These are phyloP conservation scores for Cotesia glomerata DNA, from an alignment of 1,140 invertebrate genomes.

Conservation along the genomic window DNA sequence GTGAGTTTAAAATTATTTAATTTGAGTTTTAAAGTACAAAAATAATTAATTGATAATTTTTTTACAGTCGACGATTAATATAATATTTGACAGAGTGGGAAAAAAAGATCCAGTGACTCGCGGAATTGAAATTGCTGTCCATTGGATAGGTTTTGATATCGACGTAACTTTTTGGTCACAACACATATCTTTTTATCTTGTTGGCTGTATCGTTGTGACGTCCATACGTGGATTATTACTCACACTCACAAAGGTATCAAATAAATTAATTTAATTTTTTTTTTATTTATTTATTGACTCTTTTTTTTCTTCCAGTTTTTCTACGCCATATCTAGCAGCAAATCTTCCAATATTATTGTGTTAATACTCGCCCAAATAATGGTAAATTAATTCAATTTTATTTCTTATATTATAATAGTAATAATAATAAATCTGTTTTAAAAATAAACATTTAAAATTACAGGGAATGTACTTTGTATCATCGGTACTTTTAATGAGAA, in stretches of 20 bases:
- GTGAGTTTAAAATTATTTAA: conserved; percentile 67
- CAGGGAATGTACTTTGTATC: conserved; percentile 99
- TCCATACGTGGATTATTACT: conserved; percentile 95
- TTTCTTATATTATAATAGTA: too few species aligned
- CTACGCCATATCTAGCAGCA: conserved; percentile 99
- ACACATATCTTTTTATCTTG: conserved; percentile 95
- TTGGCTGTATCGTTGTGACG: conserved; percentile 98
- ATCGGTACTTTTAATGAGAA: conserved; percentile 95
- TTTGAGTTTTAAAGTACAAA: conserved; percentile 5
- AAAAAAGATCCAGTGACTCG: conserved; percentile 98
- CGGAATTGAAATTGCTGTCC: conserved; percentile 95
- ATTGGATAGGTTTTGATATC: conserved; percentile 96
- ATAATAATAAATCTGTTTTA: too few species aligned
- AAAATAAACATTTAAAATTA: conserved; percentile 36
- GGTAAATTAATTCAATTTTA: conserved; percentile 66
- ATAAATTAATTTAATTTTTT: conserved; percentile 11
- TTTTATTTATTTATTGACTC: neutral
- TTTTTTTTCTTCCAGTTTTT: conserved; percentile 83
- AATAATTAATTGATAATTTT: conserved; percentile 30
- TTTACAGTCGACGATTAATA: conserved; percentile 93
- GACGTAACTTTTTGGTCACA: conserved; percentile 99
- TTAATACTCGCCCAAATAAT: conserved; percentile 97
- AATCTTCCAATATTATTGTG: conserved; percentile 98
- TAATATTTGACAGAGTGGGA: conserved; percentile 98
- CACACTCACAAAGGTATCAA: conserved; percentile 92